These are phyloP conservation scores for Drosophila neonasuta DNA, from an alignment of 2,888 invertebrate genomes.

Conservation along the genomic window DNA sequence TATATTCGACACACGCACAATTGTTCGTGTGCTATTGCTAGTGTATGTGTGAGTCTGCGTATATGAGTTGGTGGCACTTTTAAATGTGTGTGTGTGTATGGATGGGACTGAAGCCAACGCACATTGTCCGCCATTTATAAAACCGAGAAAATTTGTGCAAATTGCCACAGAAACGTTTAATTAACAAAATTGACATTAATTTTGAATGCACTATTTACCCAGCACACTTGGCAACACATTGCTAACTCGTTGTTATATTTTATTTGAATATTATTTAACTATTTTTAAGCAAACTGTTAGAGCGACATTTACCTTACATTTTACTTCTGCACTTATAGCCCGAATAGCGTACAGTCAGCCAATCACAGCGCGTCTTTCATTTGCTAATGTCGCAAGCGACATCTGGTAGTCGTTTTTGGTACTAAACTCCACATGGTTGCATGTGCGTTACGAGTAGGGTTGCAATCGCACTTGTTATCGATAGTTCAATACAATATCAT, in stretches of 20 bases:
- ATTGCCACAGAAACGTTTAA: constrained; percentile 17
- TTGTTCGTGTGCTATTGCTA: constrained; percentile 26
- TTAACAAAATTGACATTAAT: constrained; percentile 32
- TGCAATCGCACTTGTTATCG: constrained; percentile 39
- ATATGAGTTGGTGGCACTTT: constrained; percentile 17
- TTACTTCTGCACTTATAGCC: constrained; percentile 60
- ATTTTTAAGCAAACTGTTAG: constrained; percentile 61
- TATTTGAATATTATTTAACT: constrained; percentile 65
- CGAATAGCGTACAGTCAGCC: constrained; percentile 67
- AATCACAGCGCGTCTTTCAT: constrained; percentile 71
- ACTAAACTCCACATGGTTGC: constrained; percentile 51
- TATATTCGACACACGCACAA: constrained; percentile 51
- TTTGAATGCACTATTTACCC: constrained; percentile 39
- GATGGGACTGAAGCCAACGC: constrained; percentile 69
- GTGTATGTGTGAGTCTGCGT: constrained; percentile 25
- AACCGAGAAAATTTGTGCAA: constrained; percentile 57
- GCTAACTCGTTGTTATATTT: constrained; percentile 35
- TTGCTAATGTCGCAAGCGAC: constrained; percentile 56
- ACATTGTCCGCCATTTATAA: constrained; percentile 77
- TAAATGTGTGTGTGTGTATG: constrained; percentile 29
- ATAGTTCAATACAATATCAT: constrained; percentile 7
- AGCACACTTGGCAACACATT: constrained; percentile 42
- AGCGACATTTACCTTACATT: constrained; percentile 73
- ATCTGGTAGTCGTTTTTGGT: constrained; percentile 60
- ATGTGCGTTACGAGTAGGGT: constrained; percentile 30